phyloP scores from a whole-genome alignment of 2,888 invertebrate species.

The Plemyria rubiginata region DNA sequence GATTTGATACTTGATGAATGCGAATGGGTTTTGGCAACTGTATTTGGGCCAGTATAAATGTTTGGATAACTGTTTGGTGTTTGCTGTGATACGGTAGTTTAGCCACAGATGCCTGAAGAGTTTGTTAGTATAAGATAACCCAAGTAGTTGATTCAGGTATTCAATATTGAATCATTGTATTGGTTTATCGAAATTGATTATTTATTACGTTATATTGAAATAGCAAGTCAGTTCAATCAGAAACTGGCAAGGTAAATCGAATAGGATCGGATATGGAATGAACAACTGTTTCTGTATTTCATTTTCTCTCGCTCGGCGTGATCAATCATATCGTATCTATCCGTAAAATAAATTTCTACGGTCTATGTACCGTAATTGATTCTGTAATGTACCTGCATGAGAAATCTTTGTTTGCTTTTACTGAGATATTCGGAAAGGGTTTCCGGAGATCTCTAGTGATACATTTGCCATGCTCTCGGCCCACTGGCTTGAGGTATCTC shows the following conservation, averaged over 20 bases:
- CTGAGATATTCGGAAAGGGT: neutral
- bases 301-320: conserved; percentile 14
- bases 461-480: too few relatives aligned
- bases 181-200: conserved; percentile 21
- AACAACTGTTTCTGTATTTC: conserved; percentile 13
- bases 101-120: conserved; percentile 19
- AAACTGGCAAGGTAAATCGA: conserved; percentile 23
- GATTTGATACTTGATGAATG: conserved; percentile 46
- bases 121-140: conserved; percentile 17
- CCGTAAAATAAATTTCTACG: conserved; percentile 7
- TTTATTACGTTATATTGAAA: conserved; percentile 21
- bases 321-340: conserved; percentile 16
- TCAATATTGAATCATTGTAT: conserved; percentile 17
- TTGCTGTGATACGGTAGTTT: conserved; percentile 33
- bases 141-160: conserved; percentile 29
- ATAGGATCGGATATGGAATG: conserved; percentile 19
- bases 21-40: conserved; percentile 45
- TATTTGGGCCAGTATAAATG: conserved; percentile 44
- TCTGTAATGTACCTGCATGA: neutral
- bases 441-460: neutral
- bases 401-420: conserved; percentile 1
- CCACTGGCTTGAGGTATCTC: too few relatives aligned
- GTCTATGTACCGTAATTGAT: conserved; percentile 4
- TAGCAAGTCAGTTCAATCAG: conserved; percentile 14
- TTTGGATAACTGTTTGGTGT: conserved; percentile 42